A percentile compares a stretch with the other conserved stretches of the same genome.
These are phyloP conservation scores for Melanotaenia parkinsoni DNA, from an alignment of 2,797 vertebrate species.

Conservation along the genomic window DNA sequence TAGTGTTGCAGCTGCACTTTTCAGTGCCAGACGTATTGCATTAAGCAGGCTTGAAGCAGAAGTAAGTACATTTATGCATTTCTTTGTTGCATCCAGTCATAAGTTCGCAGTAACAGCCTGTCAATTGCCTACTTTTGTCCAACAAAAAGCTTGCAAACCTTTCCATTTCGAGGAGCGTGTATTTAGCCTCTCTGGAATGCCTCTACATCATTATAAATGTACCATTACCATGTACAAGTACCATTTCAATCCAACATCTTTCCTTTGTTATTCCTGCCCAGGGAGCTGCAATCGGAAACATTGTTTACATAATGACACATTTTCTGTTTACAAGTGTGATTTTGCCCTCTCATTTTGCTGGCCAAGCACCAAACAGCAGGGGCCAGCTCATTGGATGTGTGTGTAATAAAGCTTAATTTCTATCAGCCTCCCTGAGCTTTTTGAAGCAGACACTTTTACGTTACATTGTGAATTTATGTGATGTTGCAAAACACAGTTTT, in stretches of 20 bases:
- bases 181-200: slow-evolving; percentile 46
- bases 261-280: slow-evolving; percentile 48
- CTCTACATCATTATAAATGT: slow-evolving; percentile 58
- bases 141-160: slow-evolving; percentile 32
- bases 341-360: slow-evolving; percentile 43
- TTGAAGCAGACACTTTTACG: slow-evolving; percentile 11
- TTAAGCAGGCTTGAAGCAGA: slow-evolving; percentile 32
- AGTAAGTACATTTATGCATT: slow-evolving; percentile 39
- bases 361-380: slow-evolving; percentile 42
- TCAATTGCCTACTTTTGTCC: slow-evolving; percentile 58
- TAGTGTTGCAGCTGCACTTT: slow-evolving; percentile 31
- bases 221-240: slow-evolving; percentile 34
- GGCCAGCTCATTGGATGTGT: slow-evolving; percentile 44
- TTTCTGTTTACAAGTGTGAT: slow-evolving; percentile 71
- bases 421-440: slow-evolving; percentile 5
- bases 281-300: slow-evolving; percentile 64
- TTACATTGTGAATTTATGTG: slow-evolving; percentile 24
- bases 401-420: slow-evolving; percentile 24
- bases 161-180: slow-evolving; percentile 48
- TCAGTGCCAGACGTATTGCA: slow-evolving; percentile 41
- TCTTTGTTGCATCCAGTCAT: slow-evolving; percentile 48
- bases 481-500: background rate
- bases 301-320: slow-evolving; percentile 62
- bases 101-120: slow-evolving; percentile 54
- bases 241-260: slow-evolving; percentile 58